phyloP scores from a whole-genome alignment of 2,888 invertebrate genomes.

The Iphiclides podalirius region DNA sequence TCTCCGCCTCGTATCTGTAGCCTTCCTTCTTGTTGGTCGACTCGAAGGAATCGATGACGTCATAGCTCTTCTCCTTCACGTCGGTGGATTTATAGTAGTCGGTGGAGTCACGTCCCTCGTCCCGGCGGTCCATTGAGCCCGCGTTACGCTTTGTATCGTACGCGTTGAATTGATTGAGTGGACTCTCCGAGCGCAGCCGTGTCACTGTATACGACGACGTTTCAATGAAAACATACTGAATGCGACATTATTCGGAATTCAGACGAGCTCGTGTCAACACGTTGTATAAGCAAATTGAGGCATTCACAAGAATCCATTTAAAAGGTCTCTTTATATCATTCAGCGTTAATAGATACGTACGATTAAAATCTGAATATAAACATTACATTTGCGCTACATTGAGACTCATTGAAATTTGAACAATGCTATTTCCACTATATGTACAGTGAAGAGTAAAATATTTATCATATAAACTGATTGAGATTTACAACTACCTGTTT shows the following conservation, averaged over 20 bases:
- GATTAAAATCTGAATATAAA: no score
- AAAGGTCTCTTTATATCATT: slow-evolving; percentile 15
- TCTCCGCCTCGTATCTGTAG: slow-evolving; percentile 67
- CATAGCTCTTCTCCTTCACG: slow-evolving; percentile 64
- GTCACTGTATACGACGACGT: slow-evolving; percentile 45
- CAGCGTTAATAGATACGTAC: no score
- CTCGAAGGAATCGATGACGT: slow-evolving; percentile 70
- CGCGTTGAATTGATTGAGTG: slow-evolving; percentile 63
- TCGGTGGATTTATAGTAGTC: slow-evolving; percentile 73
- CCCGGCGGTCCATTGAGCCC: slow-evolving; percentile 66
- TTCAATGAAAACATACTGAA: slow-evolving; percentile 10
- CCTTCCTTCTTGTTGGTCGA: slow-evolving; percentile 66
- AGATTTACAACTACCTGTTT: no score
- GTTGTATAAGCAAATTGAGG: slow-evolving; percentile 12
- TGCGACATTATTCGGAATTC: slow-evolving; percentile 14
- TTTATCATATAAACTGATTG: no score
- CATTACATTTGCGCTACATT: slow-evolving; percentile 1
- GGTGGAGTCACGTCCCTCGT: slow-evolving; percentile 62
- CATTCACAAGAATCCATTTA: slow-evolving; percentile 15
- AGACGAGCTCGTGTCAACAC: slow-evolving; percentile 1
- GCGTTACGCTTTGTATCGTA: slow-evolving; percentile 65
- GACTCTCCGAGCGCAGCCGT: slow-evolving; percentile 70
- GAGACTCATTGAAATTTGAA: slow-evolving; percentile 8
- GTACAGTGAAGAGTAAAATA: no score
- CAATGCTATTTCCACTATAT: slow-evolving; percentile 6